Base-by-base conservation (phyloP, 2,113 vertebrate species). In the Chlorodrepanis virens region DNA sequence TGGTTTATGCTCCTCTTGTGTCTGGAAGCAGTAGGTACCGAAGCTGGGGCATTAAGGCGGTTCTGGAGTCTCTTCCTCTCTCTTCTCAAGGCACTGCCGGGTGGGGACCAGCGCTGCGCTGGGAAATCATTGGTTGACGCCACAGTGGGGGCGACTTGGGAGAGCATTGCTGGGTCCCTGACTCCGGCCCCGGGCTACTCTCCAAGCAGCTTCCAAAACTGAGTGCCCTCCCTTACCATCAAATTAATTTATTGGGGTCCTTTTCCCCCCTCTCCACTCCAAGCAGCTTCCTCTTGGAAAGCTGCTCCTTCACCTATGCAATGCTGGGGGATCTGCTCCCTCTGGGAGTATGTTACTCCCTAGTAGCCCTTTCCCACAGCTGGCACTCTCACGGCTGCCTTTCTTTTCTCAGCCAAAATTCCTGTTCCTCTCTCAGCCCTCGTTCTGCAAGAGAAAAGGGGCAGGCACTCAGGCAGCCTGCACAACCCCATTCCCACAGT, bases 401-500 rank as follows among this genome's bases (percentile, higher is more conserved):
- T 50, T 49, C 45, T 70, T 54, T 21, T 22, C 61, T 78, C 49
- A 35, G 31, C 24, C n/a, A 69, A 35, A 79, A 80, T 60, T 83
- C 31, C 71, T 7, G 17, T 47, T 83, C 33, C 27, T 61, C 31
- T 81, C 60, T 13, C 45, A 77, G 59, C 50, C 50, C 45, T 83
- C 1, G 0, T 45, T 64, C 28, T 89, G 59, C 71, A 2, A 1
- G 22, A 63, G 21, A 28, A 77, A 76, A 27, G 49, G 52, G 37
- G 24, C 33, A 64, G 50, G 18, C 50, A 40, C 1, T 1, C 56
- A 76, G 47, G 52, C 57, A 50, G 31, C 22, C 28, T 29, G 45
- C 45, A 11, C 4, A 1, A 39, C 69, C 60, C 28, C 0, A 9
- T 39, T 27, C 35, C n/a, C 1, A 5, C 57, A 20, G 0, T 79